Conservation (phyloP, 1,140 invertebrate genomes). For the Dufourea novaeangliae region DNA sequence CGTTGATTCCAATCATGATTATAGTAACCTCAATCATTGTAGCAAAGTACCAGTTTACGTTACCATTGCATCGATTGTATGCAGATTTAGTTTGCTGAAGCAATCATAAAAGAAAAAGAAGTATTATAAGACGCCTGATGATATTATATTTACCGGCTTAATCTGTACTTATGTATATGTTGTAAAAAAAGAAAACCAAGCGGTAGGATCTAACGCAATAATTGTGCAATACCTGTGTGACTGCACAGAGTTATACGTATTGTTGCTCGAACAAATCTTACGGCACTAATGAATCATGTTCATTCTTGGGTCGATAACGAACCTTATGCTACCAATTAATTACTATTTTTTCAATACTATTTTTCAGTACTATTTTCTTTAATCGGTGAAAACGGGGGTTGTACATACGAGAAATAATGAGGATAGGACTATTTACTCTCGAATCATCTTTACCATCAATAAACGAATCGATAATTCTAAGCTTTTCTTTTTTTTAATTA, state of each 20-base stretch:
- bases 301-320: background rate
- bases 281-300: constrained; percentile 17
- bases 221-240: background rate
- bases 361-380: background rate
- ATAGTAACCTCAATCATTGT: background rate
- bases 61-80: background rate
- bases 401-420: constrained; percentile 28
- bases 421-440: too few relatives aligned
- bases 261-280: background rate
- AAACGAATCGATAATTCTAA: too few relatives aligned
- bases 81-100: background rate
- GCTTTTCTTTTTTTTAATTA: too few relatives aligned
- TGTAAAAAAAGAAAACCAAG: background rate
- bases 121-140: background rate
- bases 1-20: background rate
- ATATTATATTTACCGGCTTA: constrained; percentile 1
- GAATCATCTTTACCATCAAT: too few relatives aligned
- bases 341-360: too few relatives aligned
- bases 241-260: constrained; percentile 14
- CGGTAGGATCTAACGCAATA: constrained; percentile 5
- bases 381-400: background rate
- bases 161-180: background rate
- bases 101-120: background rate
- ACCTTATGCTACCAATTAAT: background rate
- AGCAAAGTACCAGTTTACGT: background rate